Conservation (phyloP, 2,797 vertebrate genomes). For the Spheniscus humboldti region DNA sequence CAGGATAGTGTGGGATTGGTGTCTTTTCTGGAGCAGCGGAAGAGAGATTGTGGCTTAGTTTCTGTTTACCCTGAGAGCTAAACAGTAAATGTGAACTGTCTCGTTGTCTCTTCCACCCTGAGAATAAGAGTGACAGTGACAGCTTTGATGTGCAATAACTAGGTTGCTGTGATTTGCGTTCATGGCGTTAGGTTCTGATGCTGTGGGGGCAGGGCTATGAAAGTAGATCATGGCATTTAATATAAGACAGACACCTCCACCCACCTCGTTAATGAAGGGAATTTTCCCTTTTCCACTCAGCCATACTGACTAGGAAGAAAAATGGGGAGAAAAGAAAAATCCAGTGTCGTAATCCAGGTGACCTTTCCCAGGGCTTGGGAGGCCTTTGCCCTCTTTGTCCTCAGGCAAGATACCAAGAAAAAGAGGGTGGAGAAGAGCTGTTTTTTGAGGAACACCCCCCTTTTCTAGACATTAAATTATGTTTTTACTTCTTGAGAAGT, state of each 20-base stretch:
- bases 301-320: neutral
- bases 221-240: neutral
- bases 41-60: neutral
- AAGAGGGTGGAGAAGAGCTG: neutral
- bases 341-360: neutral
- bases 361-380: neutral
- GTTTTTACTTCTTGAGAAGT: neutral
- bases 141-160: slow-evolving; percentile 13
- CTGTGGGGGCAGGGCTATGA: neutral
- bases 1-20: neutral
- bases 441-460: neutral
- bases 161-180: neutral
- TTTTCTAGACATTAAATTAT: neutral
- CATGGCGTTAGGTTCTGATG: neutral
- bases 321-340: neutral
- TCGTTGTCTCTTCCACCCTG: neutral
- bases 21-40: neutral
- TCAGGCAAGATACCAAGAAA: neutral
- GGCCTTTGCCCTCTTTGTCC: neutral
- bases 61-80: slow-evolving; percentile 20
- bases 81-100: slow-evolving; percentile 23
- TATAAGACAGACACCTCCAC: neutral
- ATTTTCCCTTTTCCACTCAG: neutral
- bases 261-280: neutral
- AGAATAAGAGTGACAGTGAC: neutral